Conservation (phyloP, 2,113 vertebrate genomes). For the Cranoglanis bouderius region DNA sequence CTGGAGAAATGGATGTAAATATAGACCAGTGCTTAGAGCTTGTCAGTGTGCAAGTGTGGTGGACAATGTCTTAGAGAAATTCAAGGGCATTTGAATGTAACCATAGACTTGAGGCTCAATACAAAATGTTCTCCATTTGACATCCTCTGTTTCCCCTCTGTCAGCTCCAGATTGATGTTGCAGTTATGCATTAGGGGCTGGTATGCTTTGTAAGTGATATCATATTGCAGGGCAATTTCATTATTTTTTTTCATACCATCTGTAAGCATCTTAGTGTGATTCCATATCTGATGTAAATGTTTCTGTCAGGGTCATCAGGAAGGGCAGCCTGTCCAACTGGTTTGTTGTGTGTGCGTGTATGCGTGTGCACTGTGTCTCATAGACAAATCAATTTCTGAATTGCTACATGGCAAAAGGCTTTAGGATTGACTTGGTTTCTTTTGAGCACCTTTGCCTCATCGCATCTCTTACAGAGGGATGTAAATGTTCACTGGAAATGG, state of each 20-base stretch:
- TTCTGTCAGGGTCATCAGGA: slow-evolving; percentile 24
- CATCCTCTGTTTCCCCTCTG: neutral
- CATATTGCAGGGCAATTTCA: neutral
- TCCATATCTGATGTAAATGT: slow-evolving; percentile 18
- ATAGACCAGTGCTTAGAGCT: slow-evolving; percentile 8
- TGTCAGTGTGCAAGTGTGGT: slow-evolving; percentile 7
- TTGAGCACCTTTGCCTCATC: slow-evolving; percentile 39
- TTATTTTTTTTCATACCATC: neutral
- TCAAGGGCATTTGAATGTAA: slow-evolving; percentile 10
- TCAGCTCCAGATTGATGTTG: neutral
- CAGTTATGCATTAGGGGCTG: neutral
- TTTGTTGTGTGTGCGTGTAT: slow-evolving; percentile 21
- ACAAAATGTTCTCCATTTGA: slow-evolving; percentile 18
- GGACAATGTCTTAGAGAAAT: slow-evolving; percentile 11
- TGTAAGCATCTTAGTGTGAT: slow-evolving; percentile 9
- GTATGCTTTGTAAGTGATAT: neutral
- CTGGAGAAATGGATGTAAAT: slow-evolving; percentile 10
- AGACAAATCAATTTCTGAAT: slow-evolving; percentile 55
- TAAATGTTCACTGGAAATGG: neutral
- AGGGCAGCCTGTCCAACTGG: neutral
- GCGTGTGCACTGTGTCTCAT: neutral
- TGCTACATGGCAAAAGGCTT: slow-evolving; percentile 52
- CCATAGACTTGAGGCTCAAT: neutral
- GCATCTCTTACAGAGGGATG: neutral
- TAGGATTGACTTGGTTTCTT: slow-evolving; percentile 57